These are phyloP conservation scores for Oxygymnocypris stewartii DNA, from an alignment of 2,113 vertebrate genomes.

Conservation along the genomic window DNA sequence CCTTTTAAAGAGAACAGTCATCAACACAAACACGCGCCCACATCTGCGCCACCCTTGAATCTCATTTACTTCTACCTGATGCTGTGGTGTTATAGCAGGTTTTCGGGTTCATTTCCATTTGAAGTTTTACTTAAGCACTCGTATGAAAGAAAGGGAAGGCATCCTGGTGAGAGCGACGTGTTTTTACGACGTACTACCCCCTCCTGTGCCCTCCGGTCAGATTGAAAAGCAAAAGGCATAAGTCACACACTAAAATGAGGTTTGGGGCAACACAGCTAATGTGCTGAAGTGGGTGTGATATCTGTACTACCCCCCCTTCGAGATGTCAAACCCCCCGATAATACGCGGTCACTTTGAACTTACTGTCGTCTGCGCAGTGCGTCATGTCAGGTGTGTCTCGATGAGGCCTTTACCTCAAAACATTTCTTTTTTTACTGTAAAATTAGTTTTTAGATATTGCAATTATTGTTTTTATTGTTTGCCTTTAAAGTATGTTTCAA, in stretches of 20 bases:
- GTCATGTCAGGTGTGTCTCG: background rate
- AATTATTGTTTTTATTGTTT: background rate
- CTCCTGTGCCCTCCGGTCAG: slow-evolving; percentile 53
- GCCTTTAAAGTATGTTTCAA: background rate
- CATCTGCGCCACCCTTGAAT: slow-evolving; percentile 66
- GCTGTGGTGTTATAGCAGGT: slow-evolving; percentile 76
- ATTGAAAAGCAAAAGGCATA: slow-evolving; percentile 71
- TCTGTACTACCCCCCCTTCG: slow-evolving; percentile 60
- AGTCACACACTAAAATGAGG: slow-evolving; percentile 70
- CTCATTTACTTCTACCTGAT: slow-evolving; percentile 78
- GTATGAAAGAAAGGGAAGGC: slow-evolving; percentile 67
- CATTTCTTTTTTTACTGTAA: background rate
- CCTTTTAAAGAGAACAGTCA: slow-evolving; percentile 72
- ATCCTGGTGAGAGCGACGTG: slow-evolving; percentile 55
- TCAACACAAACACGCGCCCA: slow-evolving; percentile 63
- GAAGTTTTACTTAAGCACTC: slow-evolving; percentile 68
- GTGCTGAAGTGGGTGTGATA: slow-evolving; percentile 64
- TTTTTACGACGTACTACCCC: slow-evolving; percentile 9
- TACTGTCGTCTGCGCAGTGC: background rate
- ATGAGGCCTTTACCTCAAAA: background rate
- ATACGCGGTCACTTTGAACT: background rate
- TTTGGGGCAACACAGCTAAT: slow-evolving; percentile 61
- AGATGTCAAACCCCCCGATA: slow-evolving; percentile 37
- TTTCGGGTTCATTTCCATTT: slow-evolving; percentile 77
- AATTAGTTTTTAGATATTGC: background rate